phyloP scores from a whole-genome alignment of 2,113 vertebrate genomes.

The Xenotilapia caudafasciata region DNA sequence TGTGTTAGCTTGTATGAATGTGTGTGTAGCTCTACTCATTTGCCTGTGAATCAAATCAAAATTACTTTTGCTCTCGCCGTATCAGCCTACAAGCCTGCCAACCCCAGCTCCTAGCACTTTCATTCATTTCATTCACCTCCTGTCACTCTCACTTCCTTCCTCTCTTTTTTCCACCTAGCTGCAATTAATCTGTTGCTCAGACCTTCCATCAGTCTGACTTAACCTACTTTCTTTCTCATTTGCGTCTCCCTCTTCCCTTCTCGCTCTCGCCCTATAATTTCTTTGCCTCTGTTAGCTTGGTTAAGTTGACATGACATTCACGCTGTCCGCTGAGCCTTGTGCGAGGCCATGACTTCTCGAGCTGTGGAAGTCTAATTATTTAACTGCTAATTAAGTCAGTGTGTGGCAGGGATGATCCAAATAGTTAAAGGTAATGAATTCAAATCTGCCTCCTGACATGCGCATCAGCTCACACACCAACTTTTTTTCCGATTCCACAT shows the following conservation, averaged over 20 bases:
- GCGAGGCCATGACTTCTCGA: constrained; percentile 25
- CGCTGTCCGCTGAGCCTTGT: constrained; percentile 25
- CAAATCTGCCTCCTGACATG: constrained; percentile 2
- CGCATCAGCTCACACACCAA: neutral
- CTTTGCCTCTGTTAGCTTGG: constrained; percentile 11
- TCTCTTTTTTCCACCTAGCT: constrained; percentile 26
- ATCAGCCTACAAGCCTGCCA: constrained; percentile 5
- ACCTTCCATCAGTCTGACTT: constrained; percentile 61
- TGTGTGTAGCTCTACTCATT: constrained; percentile 6
- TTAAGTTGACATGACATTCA: constrained; percentile 54
- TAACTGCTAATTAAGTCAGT: constrained; percentile 46
- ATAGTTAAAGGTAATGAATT: constrained; percentile 32
- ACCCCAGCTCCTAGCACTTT: constrained; percentile 18
- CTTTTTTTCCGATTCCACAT: neutral
- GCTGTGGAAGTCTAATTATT: constrained; percentile 42
- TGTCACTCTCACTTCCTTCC: constrained; percentile 27
- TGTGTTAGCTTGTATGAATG: neutral
- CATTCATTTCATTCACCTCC: constrained; percentile 34
- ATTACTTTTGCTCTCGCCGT: constrained; percentile 24
- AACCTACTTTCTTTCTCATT: constrained; percentile 61
- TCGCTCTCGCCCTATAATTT: neutral
- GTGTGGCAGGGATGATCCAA: constrained; percentile 27
- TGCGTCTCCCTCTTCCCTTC: neutral
- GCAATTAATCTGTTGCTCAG: constrained; percentile 66
- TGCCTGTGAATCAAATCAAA: constrained; percentile 52